Conservation (phyloP, 2,797 vertebrate genomes). For the Microctenopoma stevenorrisi region DNA sequence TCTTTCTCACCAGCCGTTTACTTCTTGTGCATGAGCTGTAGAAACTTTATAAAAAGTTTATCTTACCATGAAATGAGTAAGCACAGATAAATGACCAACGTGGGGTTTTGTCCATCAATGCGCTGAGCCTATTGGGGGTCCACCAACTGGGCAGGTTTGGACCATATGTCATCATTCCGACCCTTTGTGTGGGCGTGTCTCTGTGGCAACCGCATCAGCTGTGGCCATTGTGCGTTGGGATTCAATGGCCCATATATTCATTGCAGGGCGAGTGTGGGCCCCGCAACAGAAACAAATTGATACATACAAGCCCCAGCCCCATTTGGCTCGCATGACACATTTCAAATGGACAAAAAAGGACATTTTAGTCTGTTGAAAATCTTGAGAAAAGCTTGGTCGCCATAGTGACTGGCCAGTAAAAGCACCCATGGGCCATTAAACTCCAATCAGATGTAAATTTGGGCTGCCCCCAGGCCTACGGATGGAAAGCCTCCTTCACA, state of each 20-base stretch:
- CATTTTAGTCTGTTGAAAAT: conserved; percentile 92
- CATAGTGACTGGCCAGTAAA: conserved; percentile 84
- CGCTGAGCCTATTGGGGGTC: conserved; percentile 86
- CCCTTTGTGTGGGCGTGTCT: conserved; percentile 85
- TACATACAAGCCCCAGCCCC: conserved; percentile 89
- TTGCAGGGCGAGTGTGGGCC: conserved; percentile 84
- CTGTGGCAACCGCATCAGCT: conserved; percentile 92
- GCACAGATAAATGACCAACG: conserved; percentile 84
- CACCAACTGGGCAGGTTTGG: conserved; percentile 85
- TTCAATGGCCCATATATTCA: conserved; percentile 94
- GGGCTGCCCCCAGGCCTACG: conserved; percentile 78
- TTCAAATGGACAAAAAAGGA: conserved; percentile 90
- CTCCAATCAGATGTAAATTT: conserved; percentile 95
- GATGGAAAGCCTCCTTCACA: conserved; percentile 80
- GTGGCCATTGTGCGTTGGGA: conserved; percentile 85
- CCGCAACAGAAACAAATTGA: conserved; percentile 96
- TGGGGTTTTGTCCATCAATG: conserved; percentile 84
- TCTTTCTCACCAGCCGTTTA: conserved; percentile 82
- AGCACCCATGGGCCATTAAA: conserved; percentile 90
- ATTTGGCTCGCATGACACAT: conserved; percentile 88
- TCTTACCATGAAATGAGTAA: conserved; percentile 88
- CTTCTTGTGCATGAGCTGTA: conserved; percentile 76
- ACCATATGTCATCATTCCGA: conserved; percentile 96
- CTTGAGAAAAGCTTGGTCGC: conserved; percentile 91
- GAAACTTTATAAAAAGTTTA: conserved; percentile 88